phyloP scores from a whole-genome alignment of 2,888 invertebrate genomes.

The Dynastes maya region DNA sequence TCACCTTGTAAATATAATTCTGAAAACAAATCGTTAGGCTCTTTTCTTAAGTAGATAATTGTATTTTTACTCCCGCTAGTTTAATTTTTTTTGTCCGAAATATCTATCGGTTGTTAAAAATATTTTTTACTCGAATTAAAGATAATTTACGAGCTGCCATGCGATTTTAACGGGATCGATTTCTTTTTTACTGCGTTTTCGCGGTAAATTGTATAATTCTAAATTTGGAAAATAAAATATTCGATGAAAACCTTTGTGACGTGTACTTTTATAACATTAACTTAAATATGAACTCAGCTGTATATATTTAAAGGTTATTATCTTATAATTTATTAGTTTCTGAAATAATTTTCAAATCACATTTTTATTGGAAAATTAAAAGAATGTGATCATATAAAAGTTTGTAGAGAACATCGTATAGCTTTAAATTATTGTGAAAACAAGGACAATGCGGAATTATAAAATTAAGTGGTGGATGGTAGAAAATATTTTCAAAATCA shows the following conservation, averaged over 20 bases:
- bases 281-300: not conserved
- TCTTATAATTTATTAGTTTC: not conserved
- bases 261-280: not conserved
- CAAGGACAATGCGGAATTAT: not conserved
- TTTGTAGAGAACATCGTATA: not conserved
- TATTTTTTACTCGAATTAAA: slow-evolving; percentile 50
- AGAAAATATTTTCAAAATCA: no score
- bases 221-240: not conserved
- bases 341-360: not conserved
- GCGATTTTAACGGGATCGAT: slow-evolving; percentile 30
- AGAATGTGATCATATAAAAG: not conserved
- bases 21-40: slow-evolving; percentile 36
- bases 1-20: slow-evolving; percentile 41
- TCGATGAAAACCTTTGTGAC: not conserved
- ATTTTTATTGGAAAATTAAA: not conserved
- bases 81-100: slow-evolving; percentile 8
- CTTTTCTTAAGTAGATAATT: slow-evolving; percentile 46
- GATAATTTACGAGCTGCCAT: slow-evolving; percentile 51
- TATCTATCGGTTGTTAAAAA: slow-evolving; percentile 19
- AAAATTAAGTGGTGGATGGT: not conserved
- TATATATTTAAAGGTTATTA: not conserved
- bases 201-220: not conserved
- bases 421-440: not conserved
- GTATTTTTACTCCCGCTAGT: slow-evolving; percentile 19
- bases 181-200: slow-evolving; percentile 14